Evolutionary conservation across 2,888 invertebrate genomes (phyloP), one percentile per base, ranked within the genome.

Genomic region (Aspidapion aeneum): DNA sequence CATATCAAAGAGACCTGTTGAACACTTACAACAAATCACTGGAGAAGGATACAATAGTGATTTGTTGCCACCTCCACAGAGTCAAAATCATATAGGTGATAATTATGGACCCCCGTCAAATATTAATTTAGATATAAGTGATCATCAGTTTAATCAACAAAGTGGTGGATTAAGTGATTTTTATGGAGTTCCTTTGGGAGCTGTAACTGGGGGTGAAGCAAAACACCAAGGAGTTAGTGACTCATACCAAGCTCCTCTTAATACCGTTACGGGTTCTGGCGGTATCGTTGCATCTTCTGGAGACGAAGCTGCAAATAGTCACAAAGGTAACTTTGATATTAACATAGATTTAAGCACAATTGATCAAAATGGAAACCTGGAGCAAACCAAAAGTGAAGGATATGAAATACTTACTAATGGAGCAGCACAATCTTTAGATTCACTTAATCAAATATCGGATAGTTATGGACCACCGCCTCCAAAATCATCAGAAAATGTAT

Each of bases 201-300:
- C 63, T 22, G 57, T 56, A 7, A 51, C 21, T 17, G 61, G 57
- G 12, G 20, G 21, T 18, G 19, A 61, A 80, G 75, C 7, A 57
- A 64, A 64, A 21, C 58, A 55, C 1, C 58, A 55, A 7, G 75
- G 73, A 12, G 62, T 78, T 1, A 83, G 81, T 64, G 83, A 84
- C 70, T 84, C 84, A 1, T 85, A 85, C 69, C 83, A 83, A 9
- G 81, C 80, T n/a, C 85, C 85, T 21, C 68, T 80, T 57, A 79
- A 79, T 70, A 73, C 77, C 1, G 80, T 80, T 18, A 79, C 80
- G 52, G 80, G 80, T 51, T 78, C 80, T 21, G 80, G 80, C 17
- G 78, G 77, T 21, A 68, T 79, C 22, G 74, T 78, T 17, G 74
- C 72, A 62, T 72, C 75, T 19, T 75, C 78, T n/a, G 74, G 77